Evolutionary conservation across 2,888 invertebrate genomes (phyloP).

Genomic region (Campopleginae sp.): DNA sequence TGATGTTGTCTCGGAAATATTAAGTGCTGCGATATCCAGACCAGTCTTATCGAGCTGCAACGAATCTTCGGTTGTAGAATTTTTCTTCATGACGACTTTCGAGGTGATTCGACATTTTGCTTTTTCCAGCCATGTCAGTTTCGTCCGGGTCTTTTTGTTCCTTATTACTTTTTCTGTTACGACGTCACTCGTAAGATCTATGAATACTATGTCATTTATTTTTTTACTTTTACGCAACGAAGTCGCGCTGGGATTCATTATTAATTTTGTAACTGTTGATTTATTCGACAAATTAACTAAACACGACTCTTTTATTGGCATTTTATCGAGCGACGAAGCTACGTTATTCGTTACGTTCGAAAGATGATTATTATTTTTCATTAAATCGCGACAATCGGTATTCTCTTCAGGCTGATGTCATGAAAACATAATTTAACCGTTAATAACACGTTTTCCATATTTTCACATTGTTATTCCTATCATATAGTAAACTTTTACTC

Average conservation of each 20-base stretch:
- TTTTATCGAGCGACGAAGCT: constrained; percentile 28
- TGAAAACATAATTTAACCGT: constrained; percentile 60
- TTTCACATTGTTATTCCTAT: neutral
- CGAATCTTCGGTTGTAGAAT: constrained; percentile 33
- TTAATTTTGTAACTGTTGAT: constrained; percentile 38
- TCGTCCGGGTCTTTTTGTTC: constrained; percentile 70
- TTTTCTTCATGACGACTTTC: constrained; percentile 53
- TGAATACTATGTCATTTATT: constrained; percentile 76
- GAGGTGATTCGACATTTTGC: constrained; percentile 69
- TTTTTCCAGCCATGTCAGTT: constrained; percentile 76
- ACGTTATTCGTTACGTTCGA: constrained; percentile 41
- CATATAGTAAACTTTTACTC: neutral
- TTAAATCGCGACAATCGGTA: constrained; percentile 64
- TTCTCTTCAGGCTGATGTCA: constrained; percentile 73
- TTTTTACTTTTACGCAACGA: constrained; percentile 72
- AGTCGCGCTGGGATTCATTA: constrained; percentile 37
- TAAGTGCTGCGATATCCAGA: constrained; percentile 32
- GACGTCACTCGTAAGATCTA: constrained; percentile 80
- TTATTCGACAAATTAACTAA: constrained; percentile 40
- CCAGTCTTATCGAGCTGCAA: constrained; percentile 49
- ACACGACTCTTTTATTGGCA: constrained; percentile 47
- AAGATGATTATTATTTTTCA: constrained; percentile 41
- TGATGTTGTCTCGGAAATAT: constrained; percentile 21
- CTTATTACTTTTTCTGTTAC: constrained; percentile 75
- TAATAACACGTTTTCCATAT: constrained; percentile 37